Conservation (phyloP, 2,797 vertebrate species). For the Malacoctenus gilli region DNA sequence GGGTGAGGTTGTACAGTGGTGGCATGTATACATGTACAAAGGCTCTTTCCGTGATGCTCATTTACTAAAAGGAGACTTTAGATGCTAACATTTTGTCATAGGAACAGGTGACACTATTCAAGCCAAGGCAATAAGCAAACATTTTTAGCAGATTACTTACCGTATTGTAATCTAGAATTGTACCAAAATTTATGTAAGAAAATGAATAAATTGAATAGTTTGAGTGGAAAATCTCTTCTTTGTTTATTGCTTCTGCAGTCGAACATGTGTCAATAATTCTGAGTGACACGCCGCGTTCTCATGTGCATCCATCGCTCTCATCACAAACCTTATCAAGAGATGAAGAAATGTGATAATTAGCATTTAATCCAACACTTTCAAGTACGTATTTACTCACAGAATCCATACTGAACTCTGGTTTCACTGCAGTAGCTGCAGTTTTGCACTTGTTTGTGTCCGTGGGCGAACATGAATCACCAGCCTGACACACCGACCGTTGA, state of each 20-base stretch:
- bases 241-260: constrained; percentile 11
- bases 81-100: constrained; percentile 54
- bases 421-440: constrained; percentile 24
- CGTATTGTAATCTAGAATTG: constrained; percentile 58
- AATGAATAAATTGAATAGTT: constrained; percentile 71
- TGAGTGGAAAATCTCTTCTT: constrained; percentile 38
- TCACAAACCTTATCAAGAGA: no score
- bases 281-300: no score
- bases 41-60: constrained; percentile 57
- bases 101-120: constrained; percentile 52
- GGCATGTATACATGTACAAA: constrained; percentile 59
- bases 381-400: not conserved
- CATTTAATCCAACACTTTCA: no score
- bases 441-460: constrained; percentile 39
- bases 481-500: constrained; percentile 46
- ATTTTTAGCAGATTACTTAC: constrained; percentile 73
- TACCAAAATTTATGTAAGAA: constrained; percentile 74
- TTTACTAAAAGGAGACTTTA: constrained; percentile 14
- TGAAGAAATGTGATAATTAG: no score
- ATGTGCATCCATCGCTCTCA: not conserved
- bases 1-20: constrained; percentile 43
- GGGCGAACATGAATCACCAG: constrained; percentile 63
- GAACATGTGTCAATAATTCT: constrained; percentile 7
- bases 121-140: constrained; percentile 77
- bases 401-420: not conserved